These are phyloP conservation scores for Phlogophora meticulosa DNA, from an alignment of 2,888 invertebrate genomes.

Conservation along the genomic window DNA sequence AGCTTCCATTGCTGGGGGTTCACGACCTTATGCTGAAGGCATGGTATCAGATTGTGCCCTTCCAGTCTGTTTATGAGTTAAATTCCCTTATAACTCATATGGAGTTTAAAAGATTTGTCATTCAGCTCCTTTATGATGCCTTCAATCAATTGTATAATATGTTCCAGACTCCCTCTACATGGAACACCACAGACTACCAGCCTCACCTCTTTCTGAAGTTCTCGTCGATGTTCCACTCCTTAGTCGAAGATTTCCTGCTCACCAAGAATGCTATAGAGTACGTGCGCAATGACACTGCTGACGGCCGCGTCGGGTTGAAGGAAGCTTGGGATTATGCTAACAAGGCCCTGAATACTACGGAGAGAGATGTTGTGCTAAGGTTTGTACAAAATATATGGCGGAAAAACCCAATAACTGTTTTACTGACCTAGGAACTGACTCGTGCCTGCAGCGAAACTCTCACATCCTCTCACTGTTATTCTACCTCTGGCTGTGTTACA, in stretches of 20 bases:
- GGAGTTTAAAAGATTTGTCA: too few relatives aligned
- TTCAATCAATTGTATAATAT: not conserved
- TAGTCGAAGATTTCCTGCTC: conserved; percentile 76
- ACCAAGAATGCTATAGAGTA: conserved; percentile 70
- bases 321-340: conserved; percentile 77
- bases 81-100: too few relatives aligned
- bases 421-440: too few relatives aligned
- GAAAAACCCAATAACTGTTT: too few relatives aligned
- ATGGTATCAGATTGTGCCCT: too few relatives aligned
- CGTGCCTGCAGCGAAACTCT: too few relatives aligned
- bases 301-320: conserved; percentile 66
- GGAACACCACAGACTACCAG: conserved; percentile 76
- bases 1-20: too few relatives aligned
- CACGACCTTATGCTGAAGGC: too few relatives aligned
- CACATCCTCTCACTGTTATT: too few relatives aligned
- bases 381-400: too few relatives aligned
- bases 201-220: conserved; percentile 83
- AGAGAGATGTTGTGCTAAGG: conserved; percentile 74
- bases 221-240: conserved; percentile 77
- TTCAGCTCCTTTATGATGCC: not conserved
- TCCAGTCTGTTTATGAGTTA: too few relatives aligned
- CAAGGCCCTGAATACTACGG: conserved; percentile 69
- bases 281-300: conserved; percentile 65
- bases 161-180: conserved; percentile 72
- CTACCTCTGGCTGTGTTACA: too few relatives aligned